Evolutionary conservation across 2,888 invertebrate genomes (phyloP).

Genomic region (Pocota personata): DNA sequence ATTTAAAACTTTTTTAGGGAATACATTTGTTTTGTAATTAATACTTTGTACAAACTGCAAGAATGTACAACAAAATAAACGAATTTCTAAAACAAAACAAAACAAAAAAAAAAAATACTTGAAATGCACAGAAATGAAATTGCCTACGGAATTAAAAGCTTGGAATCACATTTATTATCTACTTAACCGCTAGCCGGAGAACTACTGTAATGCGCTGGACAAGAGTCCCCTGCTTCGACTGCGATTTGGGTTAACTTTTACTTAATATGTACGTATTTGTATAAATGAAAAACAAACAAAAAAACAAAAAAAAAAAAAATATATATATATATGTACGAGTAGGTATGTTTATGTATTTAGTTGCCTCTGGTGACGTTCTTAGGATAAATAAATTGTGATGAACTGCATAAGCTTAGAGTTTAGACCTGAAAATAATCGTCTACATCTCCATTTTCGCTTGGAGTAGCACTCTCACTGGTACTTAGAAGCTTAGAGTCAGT

Average conservation of each 20-base stretch:
- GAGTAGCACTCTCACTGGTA: conserved; percentile 64
- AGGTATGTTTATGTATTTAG: conserved; percentile 34
- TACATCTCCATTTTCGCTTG: conserved; percentile 79
- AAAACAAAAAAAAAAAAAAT: not conserved
- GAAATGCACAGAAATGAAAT: conserved; percentile 47
- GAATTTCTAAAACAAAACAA: conserved; percentile 18
- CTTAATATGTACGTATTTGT: conserved; percentile 21
- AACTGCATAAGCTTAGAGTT: conserved; percentile 26
- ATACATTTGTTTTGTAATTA: conserved; percentile 45
- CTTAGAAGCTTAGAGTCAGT: conserved; percentile 58
- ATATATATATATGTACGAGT: conserved; percentile 15
- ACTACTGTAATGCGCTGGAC: conserved; percentile 31
- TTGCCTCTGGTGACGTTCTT: conserved; percentile 70
- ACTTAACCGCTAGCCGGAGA: conserved; percentile 56
- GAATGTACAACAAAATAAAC: conserved; percentile 39
- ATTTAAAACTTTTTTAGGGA: conserved; percentile 23
- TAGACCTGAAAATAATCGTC: conserved; percentile 83
- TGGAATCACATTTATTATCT: conserved; percentile 66
- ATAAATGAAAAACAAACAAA: conserved; percentile 7
- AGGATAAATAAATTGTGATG: conserved; percentile 51
- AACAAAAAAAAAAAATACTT: conserved; percentile 7
- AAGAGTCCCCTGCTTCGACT: conserved; percentile 34
- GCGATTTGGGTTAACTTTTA: conserved; percentile 8
- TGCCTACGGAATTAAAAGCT: conserved; percentile 65
- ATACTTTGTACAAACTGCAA: conserved; percentile 63